Conservation (phyloP, 1,140 invertebrate species). For the Drosophila ananassae region DNA sequence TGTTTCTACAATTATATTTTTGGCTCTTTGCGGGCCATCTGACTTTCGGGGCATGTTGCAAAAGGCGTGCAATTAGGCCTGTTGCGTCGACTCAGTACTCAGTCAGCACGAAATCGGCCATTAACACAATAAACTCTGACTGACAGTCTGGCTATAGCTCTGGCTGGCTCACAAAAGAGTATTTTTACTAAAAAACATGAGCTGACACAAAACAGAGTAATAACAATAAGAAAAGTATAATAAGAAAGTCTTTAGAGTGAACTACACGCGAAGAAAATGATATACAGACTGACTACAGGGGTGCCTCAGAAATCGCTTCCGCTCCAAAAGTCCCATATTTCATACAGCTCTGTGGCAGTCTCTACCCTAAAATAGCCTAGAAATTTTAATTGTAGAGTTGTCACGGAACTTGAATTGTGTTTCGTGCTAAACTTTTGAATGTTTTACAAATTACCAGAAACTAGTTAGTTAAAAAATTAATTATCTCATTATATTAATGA, state of each 20-base stretch:
- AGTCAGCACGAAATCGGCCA: slow-evolving; percentile 67
- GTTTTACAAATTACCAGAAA: too few species aligned
- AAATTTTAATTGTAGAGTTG: too few species aligned
- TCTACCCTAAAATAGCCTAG: too few species aligned
- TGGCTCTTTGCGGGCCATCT: slow-evolving; percentile 8
- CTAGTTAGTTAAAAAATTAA: too few species aligned
- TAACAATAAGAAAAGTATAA: slow-evolving; percentile 40
- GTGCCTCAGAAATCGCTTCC: too few species aligned
- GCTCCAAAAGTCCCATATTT: too few species aligned
- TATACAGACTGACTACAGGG: too few species aligned
- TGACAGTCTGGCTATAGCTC: slow-evolving; percentile 33
- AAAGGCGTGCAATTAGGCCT: slow-evolving; percentile 61
- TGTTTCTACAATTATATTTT: slow-evolving; percentile 56
- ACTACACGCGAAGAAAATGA: neutral
- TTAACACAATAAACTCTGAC: slow-evolving; percentile 76
- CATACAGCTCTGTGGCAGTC: too few species aligned
- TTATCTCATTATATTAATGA: too few species aligned
- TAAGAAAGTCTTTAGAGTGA: slow-evolving; percentile 48
- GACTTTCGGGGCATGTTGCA: slow-evolving; percentile 53
- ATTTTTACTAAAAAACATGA: slow-evolving; percentile 41
- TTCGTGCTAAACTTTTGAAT: too few species aligned
- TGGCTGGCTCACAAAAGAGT: slow-evolving; percentile 6
- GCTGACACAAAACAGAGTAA: slow-evolving; percentile 56
- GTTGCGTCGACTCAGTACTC: slow-evolving; percentile 47
- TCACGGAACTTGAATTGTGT: too few species aligned